These are phyloP conservation scores for Latrodectus elegans DNA, from an alignment of 2,888 invertebrate genomes.

Conservation along the genomic window DNA sequence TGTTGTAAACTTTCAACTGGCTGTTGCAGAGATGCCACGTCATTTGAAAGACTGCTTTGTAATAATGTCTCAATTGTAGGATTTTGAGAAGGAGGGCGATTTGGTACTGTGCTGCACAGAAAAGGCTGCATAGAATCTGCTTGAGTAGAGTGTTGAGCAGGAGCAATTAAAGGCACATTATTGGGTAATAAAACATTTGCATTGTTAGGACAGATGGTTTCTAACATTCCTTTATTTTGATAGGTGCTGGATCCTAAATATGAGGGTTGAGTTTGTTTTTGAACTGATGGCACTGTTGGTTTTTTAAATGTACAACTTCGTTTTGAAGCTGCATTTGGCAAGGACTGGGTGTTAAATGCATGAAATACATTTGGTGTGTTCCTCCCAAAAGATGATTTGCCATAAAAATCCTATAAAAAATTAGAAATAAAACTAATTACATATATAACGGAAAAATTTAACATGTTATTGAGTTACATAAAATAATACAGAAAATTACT, in stretches of 20 bases:
- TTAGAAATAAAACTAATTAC: neutral
- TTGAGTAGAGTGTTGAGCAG: slow-evolving; percentile 46
- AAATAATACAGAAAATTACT: too few species aligned
- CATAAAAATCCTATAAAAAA: slow-evolving; percentile 30
- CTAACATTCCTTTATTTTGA: slow-evolving; percentile 34
- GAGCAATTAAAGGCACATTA: slow-evolving; percentile 56
- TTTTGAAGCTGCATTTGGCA: slow-evolving; percentile 8
- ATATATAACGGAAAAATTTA: neutral
- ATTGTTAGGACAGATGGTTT: slow-evolving; percentile 33
- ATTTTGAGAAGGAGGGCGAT: slow-evolving; percentile 4
- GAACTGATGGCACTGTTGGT: slow-evolving; percentile 8
- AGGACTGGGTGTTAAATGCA: slow-evolving; percentile 19
- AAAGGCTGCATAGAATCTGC: slow-evolving; percentile 37
- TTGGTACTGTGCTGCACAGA: slow-evolving; percentile 49
- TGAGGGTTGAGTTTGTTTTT: slow-evolving; percentile 29
- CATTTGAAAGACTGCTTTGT: neutral
- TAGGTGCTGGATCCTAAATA: slow-evolving; percentile 27
- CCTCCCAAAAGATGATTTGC: slow-evolving; percentile 12
- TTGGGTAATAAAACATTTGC: slow-evolving; percentile 28
- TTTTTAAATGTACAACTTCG: slow-evolving; percentile 33
- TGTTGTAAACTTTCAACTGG: neutral
- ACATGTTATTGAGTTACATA: too few species aligned
- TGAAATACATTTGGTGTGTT: slow-evolving; percentile 26
- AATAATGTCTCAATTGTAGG: neutral
- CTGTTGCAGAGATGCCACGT: neutral